A percentile compares a stretch with the other conserved stretches of the same genome.
Conservation (phyloP, 2,888 invertebrate species). For the Meganola albula region DNA sequence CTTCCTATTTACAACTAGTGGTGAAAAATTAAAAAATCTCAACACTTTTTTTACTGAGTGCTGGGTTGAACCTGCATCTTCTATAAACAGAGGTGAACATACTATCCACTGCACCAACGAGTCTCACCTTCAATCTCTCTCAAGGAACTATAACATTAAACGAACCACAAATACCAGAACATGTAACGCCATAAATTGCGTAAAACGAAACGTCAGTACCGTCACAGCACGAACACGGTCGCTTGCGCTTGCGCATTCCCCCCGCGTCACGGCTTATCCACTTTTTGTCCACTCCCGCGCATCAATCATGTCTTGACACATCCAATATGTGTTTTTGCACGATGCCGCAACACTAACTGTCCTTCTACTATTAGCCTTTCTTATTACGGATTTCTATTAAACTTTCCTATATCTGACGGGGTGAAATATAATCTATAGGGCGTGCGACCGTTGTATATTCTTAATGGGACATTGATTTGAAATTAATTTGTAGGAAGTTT, state of each 20-base stretch:
- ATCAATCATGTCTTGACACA: slow-evolving; percentile 75
- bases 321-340: slow-evolving; percentile 74
- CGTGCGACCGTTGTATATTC: slow-evolving; percentile 65
- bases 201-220: background rate
- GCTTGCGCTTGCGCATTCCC: slow-evolving; percentile 46
- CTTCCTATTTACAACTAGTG: too few relatives aligned
- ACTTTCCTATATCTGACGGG: slow-evolving; percentile 74
- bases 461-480: slow-evolving; percentile 71
- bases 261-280: slow-evolving; percentile 61
- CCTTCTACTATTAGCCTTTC: slow-evolving; percentile 64
- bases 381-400: slow-evolving; percentile 74
- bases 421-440: slow-evolving; percentile 71
- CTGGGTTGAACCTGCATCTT: too few relatives aligned
- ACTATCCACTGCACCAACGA: too few relatives aligned
- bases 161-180: background rate
- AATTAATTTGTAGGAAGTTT: slow-evolving; percentile 61
- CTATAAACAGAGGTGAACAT: too few relatives aligned
- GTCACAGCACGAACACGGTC: background rate
- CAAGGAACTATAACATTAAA: too few relatives aligned
- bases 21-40: too few relatives aligned
- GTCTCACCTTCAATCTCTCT: too few relatives aligned
- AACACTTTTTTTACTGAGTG: too few relatives aligned
- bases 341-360: slow-evolving; percentile 50
- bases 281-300: slow-evolving; percentile 52
- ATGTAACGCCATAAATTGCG: background rate